Evolutionary conservation across 2,888 invertebrate species (phyloP).

Genomic region (Horisme vitalbata): DNA sequence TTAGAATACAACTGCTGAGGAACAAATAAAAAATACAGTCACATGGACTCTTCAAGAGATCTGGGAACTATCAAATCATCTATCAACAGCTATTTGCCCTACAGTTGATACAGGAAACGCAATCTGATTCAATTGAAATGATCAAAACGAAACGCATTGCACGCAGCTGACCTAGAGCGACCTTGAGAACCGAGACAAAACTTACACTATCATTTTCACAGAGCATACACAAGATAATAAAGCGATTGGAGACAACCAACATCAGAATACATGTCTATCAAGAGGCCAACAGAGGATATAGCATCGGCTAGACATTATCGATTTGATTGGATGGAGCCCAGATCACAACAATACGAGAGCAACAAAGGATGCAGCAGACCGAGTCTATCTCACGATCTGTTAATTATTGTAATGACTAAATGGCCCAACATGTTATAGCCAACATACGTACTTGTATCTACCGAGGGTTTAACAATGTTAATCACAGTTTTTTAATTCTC

Average conservation of each 20-base stretch:
- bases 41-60: no score
- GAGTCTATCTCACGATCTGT: constrained; percentile 13
- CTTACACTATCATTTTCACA: no score
- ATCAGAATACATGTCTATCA: neutral
- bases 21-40: no score
- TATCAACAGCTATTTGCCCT: no score
- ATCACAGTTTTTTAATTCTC: neutral
- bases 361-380: constrained; percentile 16
- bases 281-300: no score
- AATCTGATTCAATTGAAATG: constrained; percentile 1
- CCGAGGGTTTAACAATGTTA: neutral
- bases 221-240: neutral
- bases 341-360: constrained; percentile 7
- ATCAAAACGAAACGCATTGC: neutral
- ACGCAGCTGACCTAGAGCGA: neutral
- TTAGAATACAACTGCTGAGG: no score
- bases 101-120: neutral
- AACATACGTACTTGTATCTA: neutral
- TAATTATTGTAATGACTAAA: neutral
- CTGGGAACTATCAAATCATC: neutral
- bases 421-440: neutral
- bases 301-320: constrained; percentile 1
- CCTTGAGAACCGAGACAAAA: neutral
- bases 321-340: constrained; percentile 3
- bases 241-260: no score